phyloP scores from a whole-genome alignment of 2,113 vertebrate species.

The Gasterosteus nipponicus region DNA sequence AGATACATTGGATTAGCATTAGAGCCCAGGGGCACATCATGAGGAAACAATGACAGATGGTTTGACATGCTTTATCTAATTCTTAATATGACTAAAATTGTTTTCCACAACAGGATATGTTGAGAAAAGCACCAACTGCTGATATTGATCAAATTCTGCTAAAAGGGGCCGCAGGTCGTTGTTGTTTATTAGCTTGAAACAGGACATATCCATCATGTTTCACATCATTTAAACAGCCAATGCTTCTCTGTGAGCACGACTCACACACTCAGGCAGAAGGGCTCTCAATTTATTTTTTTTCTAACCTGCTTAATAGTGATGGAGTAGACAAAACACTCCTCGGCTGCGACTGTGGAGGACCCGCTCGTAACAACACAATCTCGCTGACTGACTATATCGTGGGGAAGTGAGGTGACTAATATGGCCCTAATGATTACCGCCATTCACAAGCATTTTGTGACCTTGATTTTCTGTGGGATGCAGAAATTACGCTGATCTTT shows the following conservation, averaged over 20 bases:
- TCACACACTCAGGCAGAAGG: constrained; percentile 55
- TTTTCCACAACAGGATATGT: constrained; percentile 22
- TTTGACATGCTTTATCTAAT: not conserved
- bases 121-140: constrained; percentile 37
- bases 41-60: constrained; percentile 19
- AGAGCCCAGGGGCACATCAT: not conserved
- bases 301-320: constrained; percentile 68
- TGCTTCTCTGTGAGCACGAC: constrained; percentile 41
- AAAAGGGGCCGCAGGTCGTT: constrained; percentile 38
- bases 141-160: constrained; percentile 55
- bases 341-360: constrained; percentile 49
- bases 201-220: constrained; percentile 61
- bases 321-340: constrained; percentile 62
- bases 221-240: constrained; percentile 52
- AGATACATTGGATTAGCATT: constrained; percentile 6
- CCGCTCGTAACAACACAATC: constrained; percentile 56
- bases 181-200: constrained; percentile 54
- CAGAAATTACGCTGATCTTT: constrained; percentile 62
- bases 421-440: constrained; percentile 28
- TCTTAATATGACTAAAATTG: constrained; percentile 1
- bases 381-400: constrained; percentile 47
- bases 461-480: constrained; percentile 65
- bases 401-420: constrained; percentile 52
- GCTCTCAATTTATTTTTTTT: constrained; percentile 60
- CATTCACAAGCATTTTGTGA: constrained; percentile 48